These are phyloP conservation scores for Pagrus major DNA, from an alignment of 2,113 vertebrate species.

Conservation along the genomic window DNA sequence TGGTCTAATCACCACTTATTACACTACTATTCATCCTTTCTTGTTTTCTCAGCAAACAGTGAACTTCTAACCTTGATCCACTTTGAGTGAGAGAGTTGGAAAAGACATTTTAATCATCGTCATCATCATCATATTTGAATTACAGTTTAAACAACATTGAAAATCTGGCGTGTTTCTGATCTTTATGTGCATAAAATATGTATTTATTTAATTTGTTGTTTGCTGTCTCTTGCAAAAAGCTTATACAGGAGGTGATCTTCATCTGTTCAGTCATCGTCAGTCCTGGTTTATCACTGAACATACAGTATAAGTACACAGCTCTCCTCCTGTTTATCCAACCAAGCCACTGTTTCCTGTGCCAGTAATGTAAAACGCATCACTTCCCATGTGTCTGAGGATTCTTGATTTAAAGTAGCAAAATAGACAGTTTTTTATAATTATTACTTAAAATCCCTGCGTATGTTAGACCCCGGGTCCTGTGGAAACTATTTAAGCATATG, in stretches of 20 bases:
- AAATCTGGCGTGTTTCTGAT: neutral
- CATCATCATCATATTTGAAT: neutral
- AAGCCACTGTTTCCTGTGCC: constrained; percentile 36
- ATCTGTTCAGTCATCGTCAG: neutral
- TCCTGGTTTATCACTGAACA: constrained; percentile 17
- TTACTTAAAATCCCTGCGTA: constrained; percentile 42
- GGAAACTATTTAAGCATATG: constrained; percentile 44
- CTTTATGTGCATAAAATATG: neutral
- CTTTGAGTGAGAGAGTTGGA: neutral
- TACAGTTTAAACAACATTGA: neutral
- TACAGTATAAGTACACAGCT: constrained; percentile 7
- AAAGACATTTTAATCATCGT: neutral
- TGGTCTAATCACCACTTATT: neutral
- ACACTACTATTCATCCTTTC: neutral
- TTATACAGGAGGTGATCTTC: neutral
- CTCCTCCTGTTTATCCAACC: constrained; percentile 31
- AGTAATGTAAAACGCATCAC: constrained; percentile 64
- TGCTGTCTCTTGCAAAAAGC: neutral
- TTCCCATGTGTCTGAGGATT: constrained; percentile 40
- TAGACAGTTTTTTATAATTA: constrained; percentile 39
- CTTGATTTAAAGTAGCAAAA: constrained; percentile 57
- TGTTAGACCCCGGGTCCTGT: constrained; percentile 16
- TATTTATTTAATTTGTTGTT: neutral
- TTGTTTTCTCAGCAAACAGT: neutral
- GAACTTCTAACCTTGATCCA: neutral